Evolutionary conservation across 1,140 invertebrate species (phyloP).

Genomic region (Drosophila takahashii): DNA sequence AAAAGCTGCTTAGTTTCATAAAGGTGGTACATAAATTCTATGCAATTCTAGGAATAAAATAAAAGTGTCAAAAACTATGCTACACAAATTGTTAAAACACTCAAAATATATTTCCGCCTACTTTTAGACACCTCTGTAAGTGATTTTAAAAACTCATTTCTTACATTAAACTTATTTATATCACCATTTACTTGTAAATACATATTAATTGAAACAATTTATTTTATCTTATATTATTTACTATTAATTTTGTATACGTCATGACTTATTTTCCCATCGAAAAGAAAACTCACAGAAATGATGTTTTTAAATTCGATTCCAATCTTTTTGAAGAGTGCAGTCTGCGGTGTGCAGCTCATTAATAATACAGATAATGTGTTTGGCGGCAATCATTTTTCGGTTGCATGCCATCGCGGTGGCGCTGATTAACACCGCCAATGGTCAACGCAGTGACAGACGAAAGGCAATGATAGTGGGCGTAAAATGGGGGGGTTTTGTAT

Average conservation of each 20-base stretch:
- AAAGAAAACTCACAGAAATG: too few relatives aligned
- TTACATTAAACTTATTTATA: too few relatives aligned
- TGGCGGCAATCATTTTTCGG: slow-evolving; percentile 73
- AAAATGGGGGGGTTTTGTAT: background rate
- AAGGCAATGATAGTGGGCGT: slow-evolving; percentile 13
- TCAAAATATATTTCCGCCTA: too few relatives aligned
- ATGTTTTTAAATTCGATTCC: background rate
- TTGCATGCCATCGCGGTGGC: slow-evolving; percentile 61
- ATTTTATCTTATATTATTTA: too few relatives aligned
- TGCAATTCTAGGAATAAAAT: background rate
- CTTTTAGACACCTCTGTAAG: too few relatives aligned
- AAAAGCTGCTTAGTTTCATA: too few relatives aligned
- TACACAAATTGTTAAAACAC: background rate
- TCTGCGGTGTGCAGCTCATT: slow-evolving; percentile 69
- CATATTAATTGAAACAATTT: too few relatives aligned
- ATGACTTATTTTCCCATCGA: too few relatives aligned
- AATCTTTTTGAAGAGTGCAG: background rate
- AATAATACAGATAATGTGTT: slow-evolving; percentile 80
- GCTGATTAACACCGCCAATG: slow-evolving; percentile 71
- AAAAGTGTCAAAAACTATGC: background rate
- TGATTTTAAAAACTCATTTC: too few relatives aligned
- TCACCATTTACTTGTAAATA: too few relatives aligned
- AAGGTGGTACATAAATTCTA: background rate
- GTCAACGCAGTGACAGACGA: slow-evolving; percentile 29
- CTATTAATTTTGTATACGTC: too few relatives aligned